phyloP scores from a whole-genome alignment of 2,888 invertebrate species.

The Athripsodes cinereus region DNA sequence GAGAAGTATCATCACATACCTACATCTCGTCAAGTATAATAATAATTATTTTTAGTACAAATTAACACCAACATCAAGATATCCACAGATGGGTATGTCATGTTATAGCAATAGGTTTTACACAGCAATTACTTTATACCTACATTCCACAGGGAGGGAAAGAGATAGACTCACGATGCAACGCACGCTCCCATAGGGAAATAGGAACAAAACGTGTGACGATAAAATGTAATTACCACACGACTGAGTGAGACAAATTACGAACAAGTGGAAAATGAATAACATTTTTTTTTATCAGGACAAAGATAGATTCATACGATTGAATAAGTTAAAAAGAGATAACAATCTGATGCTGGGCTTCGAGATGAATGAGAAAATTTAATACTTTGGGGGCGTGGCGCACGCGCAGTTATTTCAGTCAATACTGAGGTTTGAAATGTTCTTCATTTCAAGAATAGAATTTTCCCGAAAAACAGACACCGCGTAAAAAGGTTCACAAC shows the following conservation, averaged over 20 bases:
- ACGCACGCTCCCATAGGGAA: not conserved
- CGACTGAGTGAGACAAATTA: constrained; percentile 6
- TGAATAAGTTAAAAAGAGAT: constrained; percentile 9
- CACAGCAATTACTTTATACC: no score
- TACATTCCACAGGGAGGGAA: not conserved
- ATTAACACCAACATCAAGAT: no score
- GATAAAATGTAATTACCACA: constrained; percentile 5
- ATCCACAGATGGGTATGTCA: no score
- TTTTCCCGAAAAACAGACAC: no score
- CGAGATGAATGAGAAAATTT: constrained; percentile 1
- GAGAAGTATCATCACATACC: no score
- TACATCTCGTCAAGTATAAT: no score
- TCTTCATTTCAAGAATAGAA: not conserved
- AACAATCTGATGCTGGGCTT: not conserved
- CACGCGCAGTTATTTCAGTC: constrained; percentile 24
- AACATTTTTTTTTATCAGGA: constrained; percentile 5
- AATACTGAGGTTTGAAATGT: constrained; percentile 15
- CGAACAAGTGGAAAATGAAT: not conserved
- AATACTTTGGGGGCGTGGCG: constrained; percentile 21
- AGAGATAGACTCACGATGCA: not conserved
- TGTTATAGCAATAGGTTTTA: no score
- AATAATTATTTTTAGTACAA: no score
- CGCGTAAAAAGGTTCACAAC: no score
- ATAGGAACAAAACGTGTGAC: constrained; percentile 1
- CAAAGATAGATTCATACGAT: not conserved